Evolutionary conservation across 1,140 invertebrate genomes (phyloP).

Genomic region (Drosophila virilis): DNA sequence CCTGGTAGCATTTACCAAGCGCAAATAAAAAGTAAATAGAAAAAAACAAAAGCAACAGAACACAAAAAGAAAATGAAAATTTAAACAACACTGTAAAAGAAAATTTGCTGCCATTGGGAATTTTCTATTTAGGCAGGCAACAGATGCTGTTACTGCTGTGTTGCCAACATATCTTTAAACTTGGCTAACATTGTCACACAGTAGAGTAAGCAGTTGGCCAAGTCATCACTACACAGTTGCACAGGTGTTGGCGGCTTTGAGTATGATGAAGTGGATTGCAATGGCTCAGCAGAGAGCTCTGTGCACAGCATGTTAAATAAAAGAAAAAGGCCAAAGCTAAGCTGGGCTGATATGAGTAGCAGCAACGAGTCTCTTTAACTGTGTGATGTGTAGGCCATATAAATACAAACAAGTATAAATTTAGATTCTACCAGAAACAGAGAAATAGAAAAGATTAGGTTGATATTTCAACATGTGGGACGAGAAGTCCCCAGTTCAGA

Average conservation of each 20-base stretch:
- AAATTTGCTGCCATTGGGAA: conserved; percentile 55
- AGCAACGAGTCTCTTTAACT: conserved; percentile 4
- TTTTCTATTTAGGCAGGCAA: conserved; percentile 35
- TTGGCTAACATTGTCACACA: conserved; percentile 74
- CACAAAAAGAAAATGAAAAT: conserved; percentile 68
- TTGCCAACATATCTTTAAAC: conserved; percentile 48
- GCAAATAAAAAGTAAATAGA: conserved; percentile 48
- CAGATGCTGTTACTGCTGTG: conserved; percentile 29
- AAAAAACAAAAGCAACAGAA: conserved; percentile 24
- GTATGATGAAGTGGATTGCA: conserved; percentile 75
- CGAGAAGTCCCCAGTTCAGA: too few species aligned
- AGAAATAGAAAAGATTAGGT: background rate
- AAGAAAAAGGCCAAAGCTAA: conserved; percentile 26
- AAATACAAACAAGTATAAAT: background rate
- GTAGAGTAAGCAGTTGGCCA: conserved; percentile 37
- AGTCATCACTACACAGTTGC: conserved; percentile 30
- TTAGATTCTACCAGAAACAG: background rate
- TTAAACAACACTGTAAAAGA: conserved; percentile 61
- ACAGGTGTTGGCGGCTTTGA: conserved; percentile 63
- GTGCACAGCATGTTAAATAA: conserved; percentile 15
- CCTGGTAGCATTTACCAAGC: conserved; percentile 71
- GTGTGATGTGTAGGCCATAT: background rate
- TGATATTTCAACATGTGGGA: too few species aligned
- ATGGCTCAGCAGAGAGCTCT: conserved; percentile 37
- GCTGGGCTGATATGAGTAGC: conserved; percentile 12